Evolutionary conservation across 2,888 invertebrate genomes (phyloP).

Genomic region (Creontiades dilutus): DNA sequence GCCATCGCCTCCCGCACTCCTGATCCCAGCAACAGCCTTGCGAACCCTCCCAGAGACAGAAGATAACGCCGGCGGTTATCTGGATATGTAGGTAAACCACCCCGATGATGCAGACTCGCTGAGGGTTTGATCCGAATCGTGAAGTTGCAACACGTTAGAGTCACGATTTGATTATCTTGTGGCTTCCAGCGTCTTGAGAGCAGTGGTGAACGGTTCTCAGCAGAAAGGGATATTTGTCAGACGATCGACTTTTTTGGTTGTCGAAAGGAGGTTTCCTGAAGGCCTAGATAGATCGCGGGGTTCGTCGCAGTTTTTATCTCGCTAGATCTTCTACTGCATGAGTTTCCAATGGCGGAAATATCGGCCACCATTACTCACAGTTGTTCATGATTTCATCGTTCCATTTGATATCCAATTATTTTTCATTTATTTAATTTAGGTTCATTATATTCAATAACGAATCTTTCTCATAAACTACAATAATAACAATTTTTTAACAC

Average conservation of each 20-base stretch:
- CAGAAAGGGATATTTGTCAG: background rate
- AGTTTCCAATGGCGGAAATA: too few species aligned
- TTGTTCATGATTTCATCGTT: too few species aligned
- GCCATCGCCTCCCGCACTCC: background rate
- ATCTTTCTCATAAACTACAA: too few species aligned
- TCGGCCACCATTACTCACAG: too few species aligned
- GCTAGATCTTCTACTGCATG: too few species aligned
- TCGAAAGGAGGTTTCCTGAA: background rate
- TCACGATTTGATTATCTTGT: slow-evolving; percentile 31
- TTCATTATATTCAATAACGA: too few species aligned
- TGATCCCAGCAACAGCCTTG: slow-evolving; percentile 4
- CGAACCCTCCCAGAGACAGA: slow-evolving; percentile 6
- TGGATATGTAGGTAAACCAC: slow-evolving; percentile 1
- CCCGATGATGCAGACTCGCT: background rate
- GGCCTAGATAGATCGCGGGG: background rate
- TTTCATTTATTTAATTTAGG: too few species aligned
- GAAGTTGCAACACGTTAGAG: slow-evolving; percentile 23
- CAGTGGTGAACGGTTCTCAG: background rate
- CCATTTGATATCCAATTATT: too few species aligned
- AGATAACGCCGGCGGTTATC: slow-evolving; percentile 25
- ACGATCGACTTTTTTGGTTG: background rate
- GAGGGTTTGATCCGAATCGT: slow-evolving; percentile 27
- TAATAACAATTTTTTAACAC: too few species aligned
- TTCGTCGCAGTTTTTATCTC: too few species aligned
- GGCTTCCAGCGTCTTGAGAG: background rate